Evolutionary conservation across 2,888 invertebrate genomes (phyloP).

Genomic region (Lasius platythorax): DNA sequence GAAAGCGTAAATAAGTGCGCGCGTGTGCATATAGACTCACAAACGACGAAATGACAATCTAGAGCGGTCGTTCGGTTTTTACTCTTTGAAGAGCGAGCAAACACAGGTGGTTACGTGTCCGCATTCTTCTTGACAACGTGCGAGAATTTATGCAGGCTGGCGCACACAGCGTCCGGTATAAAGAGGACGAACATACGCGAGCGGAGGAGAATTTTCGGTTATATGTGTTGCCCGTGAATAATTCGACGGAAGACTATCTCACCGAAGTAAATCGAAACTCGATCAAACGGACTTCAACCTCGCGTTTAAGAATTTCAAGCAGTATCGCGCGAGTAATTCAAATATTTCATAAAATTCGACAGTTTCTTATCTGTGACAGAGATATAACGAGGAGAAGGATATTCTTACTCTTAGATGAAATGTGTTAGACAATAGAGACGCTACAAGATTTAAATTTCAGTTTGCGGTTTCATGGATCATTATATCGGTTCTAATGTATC

Average conservation of each 20-base stretch:
- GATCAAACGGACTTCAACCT: not conserved
- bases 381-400: no score
- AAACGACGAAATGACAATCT: conserved; percentile 16
- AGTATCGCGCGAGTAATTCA: not conserved
- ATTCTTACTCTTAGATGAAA: not conserved
- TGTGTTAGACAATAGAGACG: not conserved
- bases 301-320: no score
- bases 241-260: not conserved
- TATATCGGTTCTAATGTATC: not conserved
- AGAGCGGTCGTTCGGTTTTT: conserved; percentile 37
- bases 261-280: not conserved
- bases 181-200: not conserved
- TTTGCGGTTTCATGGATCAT: not conserved
- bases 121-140: conserved; percentile 36
- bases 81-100: conserved; percentile 36
- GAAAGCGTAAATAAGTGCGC: conserved; percentile 37
- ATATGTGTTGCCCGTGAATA: not conserved
- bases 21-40: conserved; percentile 19
- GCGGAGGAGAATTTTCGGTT: not conserved
- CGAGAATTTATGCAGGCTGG: conserved; percentile 32
- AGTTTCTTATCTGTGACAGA: not conserved
- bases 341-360: not conserved
- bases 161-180: not conserved
- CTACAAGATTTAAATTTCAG: not conserved
- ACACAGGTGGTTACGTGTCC: conserved; percentile 40